Conservation (phyloP, 2,888 invertebrate genomes). For the Eupithecia exiguata region DNA sequence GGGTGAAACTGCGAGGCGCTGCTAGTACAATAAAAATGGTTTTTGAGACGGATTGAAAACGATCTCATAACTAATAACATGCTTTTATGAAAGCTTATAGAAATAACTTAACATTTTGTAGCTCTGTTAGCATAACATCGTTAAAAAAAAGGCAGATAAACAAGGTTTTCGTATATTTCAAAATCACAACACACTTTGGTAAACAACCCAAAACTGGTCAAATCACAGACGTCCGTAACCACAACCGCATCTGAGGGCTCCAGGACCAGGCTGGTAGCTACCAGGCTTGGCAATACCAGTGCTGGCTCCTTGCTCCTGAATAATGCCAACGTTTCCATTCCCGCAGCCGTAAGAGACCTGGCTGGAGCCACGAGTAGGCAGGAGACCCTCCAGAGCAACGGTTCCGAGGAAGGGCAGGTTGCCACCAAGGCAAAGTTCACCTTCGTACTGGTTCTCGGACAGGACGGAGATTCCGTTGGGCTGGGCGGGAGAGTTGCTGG, state of each 20-base stretch:
- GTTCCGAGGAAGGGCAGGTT: conserved; percentile 58
- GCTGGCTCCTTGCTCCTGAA: conserved; percentile 24
- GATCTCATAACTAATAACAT: no score
- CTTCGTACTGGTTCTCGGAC: conserved; percentile 58
- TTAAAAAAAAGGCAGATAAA: not conserved
- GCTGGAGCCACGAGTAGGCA: conserved; percentile 54
- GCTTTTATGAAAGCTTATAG: no score
- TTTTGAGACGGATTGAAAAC: no score
- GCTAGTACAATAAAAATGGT: no score
- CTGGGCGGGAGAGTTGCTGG: conserved; percentile 52
- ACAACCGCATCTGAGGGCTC: conserved; percentile 16
- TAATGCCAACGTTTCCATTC: conserved; percentile 38
- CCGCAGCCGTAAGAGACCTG: conserved; percentile 56
- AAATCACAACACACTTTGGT: not conserved
- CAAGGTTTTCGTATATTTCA: not conserved
- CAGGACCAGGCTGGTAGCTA: conserved; percentile 16
- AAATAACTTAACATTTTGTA: no score
- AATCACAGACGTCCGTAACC: conserved; percentile 6
- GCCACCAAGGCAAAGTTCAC: conserved; percentile 52
- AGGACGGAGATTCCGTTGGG: conserved; percentile 55
- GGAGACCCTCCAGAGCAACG: conserved; percentile 52
- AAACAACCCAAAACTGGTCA: not conserved
- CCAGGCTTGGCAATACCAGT: conserved; percentile 29
- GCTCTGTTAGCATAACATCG: no score
- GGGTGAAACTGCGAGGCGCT: no score